A percentile compares a stretch with the other conserved stretches of the same genome.
These are phyloP conservation scores for Nasonia oneida DNA, from an alignment of 2,888 invertebrate species.

Conservation along the genomic window DNA sequence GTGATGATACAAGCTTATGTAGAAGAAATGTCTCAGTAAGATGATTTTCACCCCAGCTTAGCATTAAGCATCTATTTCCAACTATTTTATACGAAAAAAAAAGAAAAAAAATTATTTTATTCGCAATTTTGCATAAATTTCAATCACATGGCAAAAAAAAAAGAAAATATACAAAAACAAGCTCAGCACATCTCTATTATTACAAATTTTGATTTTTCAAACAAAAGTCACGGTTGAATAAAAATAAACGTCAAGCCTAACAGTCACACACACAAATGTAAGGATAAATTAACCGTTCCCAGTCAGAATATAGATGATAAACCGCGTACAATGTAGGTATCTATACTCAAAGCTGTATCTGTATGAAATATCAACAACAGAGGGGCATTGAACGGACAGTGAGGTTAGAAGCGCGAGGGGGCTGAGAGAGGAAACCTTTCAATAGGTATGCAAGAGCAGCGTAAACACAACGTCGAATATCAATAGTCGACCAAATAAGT, in stretches of 20 bases:
- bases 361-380: not conserved
- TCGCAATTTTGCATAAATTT: not conserved
- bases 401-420: not conserved
- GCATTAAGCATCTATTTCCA: slow-evolving; percentile 46
- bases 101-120: slow-evolving; percentile 7
- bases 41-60: slow-evolving; percentile 43
- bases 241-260: not conserved
- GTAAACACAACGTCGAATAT: not conserved
- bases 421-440: not conserved
- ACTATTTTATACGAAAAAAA: slow-evolving; percentile 52
- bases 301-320: not conserved
- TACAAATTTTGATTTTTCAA: not conserved
- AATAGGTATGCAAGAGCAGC: not conserved
- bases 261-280: not conserved
- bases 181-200: not conserved
- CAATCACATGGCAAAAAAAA: not conserved
- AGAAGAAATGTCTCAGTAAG: slow-evolving; percentile 43
- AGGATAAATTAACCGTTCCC: not conserved
- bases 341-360: not conserved
- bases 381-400: not conserved
- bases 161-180: not conserved
- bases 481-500: not conserved
- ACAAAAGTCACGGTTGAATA: not conserved
- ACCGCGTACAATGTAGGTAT: not conserved
- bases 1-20: slow-evolving; percentile 58